These are phyloP conservation scores for Ochropleura leucogaster DNA, from an alignment of 2,888 invertebrate species.

Conservation along the genomic window DNA sequence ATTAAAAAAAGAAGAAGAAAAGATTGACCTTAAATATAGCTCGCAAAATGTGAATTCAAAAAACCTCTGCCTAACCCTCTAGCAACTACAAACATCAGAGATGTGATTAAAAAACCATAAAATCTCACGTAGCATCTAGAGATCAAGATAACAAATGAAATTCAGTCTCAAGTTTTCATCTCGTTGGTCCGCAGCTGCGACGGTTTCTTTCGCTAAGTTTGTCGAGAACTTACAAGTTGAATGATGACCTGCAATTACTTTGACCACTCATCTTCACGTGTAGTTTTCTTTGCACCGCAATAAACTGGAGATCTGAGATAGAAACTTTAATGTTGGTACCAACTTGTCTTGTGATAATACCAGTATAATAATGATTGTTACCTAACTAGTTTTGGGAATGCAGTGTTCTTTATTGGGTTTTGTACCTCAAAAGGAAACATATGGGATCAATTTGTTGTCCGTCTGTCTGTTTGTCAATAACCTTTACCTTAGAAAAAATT, in stretches of 20 bases:
- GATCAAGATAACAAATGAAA: slow-evolving; percentile 31
- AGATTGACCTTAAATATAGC: not conserved
- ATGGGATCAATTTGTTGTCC: too few species aligned
- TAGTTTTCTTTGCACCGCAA: slow-evolving; percentile 13
- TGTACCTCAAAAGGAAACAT: too few species aligned
- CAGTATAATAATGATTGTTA: not conserved
- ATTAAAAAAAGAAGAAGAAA: too few species aligned
- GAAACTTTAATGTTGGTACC: slow-evolving; percentile 16
- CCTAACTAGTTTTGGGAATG: not conserved
- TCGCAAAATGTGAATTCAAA: not conserved
- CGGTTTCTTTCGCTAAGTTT: slow-evolving; percentile 44
- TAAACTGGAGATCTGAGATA: not conserved
- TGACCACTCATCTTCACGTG: slow-evolving; percentile 24
- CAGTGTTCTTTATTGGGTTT: not conserved
- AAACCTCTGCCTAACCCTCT: not conserved
- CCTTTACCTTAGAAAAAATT: too few species aligned
- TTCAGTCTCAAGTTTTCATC: slow-evolving; percentile 30
- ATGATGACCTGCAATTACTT: slow-evolving; percentile 42
- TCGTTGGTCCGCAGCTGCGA: slow-evolving; percentile 26
- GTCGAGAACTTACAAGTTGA: slow-evolving; percentile 35
- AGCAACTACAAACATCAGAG: not conserved
- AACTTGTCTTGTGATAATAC: not conserved
- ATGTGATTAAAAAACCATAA: not conserved
- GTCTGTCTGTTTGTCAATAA: too few species aligned
- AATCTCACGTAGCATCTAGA: not conserved